Evolutionary conservation across 2,888 invertebrate genomes (phyloP).

Genomic region (Conus canariensis): DNA sequence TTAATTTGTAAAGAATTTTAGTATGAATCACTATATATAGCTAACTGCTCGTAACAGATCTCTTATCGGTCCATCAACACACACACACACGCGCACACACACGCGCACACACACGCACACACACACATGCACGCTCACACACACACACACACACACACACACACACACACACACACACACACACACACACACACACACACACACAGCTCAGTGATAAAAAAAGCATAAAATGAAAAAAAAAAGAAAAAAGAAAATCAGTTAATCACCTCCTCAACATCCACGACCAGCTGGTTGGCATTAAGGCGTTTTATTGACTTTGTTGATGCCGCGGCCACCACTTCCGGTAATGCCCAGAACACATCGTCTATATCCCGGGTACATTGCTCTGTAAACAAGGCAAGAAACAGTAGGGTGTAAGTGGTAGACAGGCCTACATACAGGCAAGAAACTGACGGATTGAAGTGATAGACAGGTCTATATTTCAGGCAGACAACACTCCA

Average conservation of each 20-base stretch:
- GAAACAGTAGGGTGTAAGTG: not conserved
- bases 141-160: constrained; percentile 5
- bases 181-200: not conserved
- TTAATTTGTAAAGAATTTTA: no score
- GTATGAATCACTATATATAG: no score
- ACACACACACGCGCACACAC: not conserved
- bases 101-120: constrained; percentile 3
- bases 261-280: not conserved
- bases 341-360: not conserved
- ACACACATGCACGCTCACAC: not conserved
- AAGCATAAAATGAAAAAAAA: no score
- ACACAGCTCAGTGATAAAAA: not conserved
- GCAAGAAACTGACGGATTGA: not conserved
- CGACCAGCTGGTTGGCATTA: not conserved
- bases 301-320: not conserved
- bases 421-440: no score
- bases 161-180: not conserved
- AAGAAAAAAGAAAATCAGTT: no score
- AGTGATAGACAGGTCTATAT: no score
- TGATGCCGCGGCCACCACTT: not conserved
- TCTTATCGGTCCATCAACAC: no score
- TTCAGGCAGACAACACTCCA: no score
- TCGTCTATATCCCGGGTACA: not conserved
- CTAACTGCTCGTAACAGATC: no score
- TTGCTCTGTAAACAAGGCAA: not conserved